These are phyloP conservation scores for Phrynosoma platyrhinos DNA, from an alignment of 2,113 vertebrate species.

Conservation along the genomic window DNA sequence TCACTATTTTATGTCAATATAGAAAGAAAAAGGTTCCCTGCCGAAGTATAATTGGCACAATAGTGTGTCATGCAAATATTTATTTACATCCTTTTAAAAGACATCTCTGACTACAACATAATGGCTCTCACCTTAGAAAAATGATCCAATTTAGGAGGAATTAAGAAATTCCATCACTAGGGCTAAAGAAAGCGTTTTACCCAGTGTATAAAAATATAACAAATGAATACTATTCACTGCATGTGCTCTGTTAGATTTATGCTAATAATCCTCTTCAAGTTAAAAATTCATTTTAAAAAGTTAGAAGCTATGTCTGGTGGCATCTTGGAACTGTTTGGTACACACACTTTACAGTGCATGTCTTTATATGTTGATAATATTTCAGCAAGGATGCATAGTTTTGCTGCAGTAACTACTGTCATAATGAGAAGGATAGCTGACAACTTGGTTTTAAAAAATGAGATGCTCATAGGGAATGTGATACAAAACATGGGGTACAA, in stretches of 20 bases:
- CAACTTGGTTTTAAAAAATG: neutral
- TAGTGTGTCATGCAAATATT: constrained; percentile 28
- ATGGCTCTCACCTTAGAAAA: constrained; percentile 16
- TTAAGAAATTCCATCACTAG: constrained; percentile 20
- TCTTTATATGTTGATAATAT: neutral
- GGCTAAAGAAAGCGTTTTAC: constrained; percentile 28
- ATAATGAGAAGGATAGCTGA: neutral
- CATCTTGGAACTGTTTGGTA: neutral
- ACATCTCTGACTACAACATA: constrained; percentile 11
- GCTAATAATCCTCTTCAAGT: neutral
- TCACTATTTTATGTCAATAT: neutral
- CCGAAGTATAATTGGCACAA: constrained; percentile 29
- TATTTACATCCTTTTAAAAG: neutral
- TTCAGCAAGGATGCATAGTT: constrained; percentile 39
- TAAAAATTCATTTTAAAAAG: constrained; percentile 23
- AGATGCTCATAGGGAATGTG: neutral
- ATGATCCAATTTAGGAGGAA: constrained; percentile 33
- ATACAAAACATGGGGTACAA: neutral
- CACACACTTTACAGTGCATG: constrained; percentile 7
- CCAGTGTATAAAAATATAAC: constrained; percentile 35
- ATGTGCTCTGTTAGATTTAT: constrained; percentile 24
- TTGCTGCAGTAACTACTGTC: constrained; percentile 10
- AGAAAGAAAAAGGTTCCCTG: constrained; percentile 16
- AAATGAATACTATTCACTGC: constrained; percentile 24
- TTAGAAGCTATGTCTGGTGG: constrained; percentile 27